A percentile compares a stretch with the other conserved stretches of the same genome.
Conservation (phyloP, 2,113 vertebrate species). For the Rhinolophus sinicus region DNA sequence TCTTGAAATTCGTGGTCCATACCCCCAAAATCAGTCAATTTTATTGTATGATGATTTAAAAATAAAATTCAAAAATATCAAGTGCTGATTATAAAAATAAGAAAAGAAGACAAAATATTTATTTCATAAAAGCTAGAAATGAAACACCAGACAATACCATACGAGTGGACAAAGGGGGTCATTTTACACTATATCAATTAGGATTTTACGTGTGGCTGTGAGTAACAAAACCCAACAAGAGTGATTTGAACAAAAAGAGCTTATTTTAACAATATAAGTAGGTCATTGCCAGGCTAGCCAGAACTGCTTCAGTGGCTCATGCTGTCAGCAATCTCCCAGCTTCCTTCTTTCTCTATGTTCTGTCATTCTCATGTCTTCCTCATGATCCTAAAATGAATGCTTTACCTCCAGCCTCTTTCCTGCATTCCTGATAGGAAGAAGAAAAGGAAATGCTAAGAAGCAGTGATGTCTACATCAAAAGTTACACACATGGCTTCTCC, state of each 20-base stretch:
- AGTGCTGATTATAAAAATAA: not conserved
- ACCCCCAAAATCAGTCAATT: not conserved
- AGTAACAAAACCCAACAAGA: not conserved
- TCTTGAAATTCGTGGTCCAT: not conserved
- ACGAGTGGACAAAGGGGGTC: not conserved
- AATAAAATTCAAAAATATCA: not conserved
- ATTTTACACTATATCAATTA: not conserved
- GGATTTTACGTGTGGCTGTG: not conserved
- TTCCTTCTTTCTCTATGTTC: not conserved
- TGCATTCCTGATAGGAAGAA: not conserved
- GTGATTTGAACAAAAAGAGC: not conserved
- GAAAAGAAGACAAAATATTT: not conserved
- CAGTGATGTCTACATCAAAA: not conserved
- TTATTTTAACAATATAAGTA: not conserved
- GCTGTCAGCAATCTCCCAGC: not conserved
- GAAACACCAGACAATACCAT: not conserved
- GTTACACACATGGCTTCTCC: not conserved
- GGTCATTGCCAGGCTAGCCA: not conserved
- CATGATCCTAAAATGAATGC: not conserved
- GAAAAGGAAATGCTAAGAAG: not conserved
- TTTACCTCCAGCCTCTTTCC: not conserved
- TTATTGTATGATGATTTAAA: not conserved
- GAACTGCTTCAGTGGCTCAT: not conserved
- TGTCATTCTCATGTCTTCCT: not conserved
- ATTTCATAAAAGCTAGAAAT: slow-evolving; percentile 5